Percentiles rank a stretch among this genome's conserved stretches.
Evolutionary conservation across 2,797 vertebrate species (phyloP).

Genomic region (Serranus cabrilla): DNA sequence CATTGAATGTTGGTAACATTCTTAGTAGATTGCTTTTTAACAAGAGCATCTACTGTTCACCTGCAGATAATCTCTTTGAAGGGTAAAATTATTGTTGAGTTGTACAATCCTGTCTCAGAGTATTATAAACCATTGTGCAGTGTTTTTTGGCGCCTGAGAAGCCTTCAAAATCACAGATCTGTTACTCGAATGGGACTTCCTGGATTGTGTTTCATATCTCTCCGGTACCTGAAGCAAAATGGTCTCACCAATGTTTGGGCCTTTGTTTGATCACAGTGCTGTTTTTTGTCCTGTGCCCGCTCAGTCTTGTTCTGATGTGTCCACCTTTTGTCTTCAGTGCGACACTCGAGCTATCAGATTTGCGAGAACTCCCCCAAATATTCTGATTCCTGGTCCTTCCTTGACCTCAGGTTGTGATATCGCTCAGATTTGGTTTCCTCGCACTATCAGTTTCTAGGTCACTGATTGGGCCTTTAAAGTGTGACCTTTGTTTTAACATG

Average conservation of each 20-base stretch:
- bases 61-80: fast-evolving
- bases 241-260: neutral
- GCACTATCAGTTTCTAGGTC: slow-evolving; percentile 40
- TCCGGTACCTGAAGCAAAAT: neutral
- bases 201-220: neutral
- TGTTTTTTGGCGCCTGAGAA: neutral
- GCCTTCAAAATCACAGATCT: neutral
- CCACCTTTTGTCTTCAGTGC: slow-evolving; percentile 21
- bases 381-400: slow-evolving; percentile 43
- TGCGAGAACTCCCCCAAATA: slow-evolving; percentile 29
- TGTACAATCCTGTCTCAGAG: neutral
- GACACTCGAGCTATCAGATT: slow-evolving; percentile 41
- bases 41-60: neutral
- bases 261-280: neutral
- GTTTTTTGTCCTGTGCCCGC: slow-evolving; percentile 3
- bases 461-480: slow-evolving; percentile 21
- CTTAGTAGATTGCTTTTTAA: neutral
- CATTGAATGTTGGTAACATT: too few species aligned
- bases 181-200: neutral
- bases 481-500: slow-evolving; percentile 48
- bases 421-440: slow-evolving; percentile 56
- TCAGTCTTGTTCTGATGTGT: slow-evolving; percentile 17
- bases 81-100: neutral
- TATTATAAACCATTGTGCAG: neutral
- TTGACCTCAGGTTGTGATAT: slow-evolving; percentile 63